phyloP scores from a whole-genome alignment of 2,888 invertebrate genomes.

The Oligia strigilis region DNA sequence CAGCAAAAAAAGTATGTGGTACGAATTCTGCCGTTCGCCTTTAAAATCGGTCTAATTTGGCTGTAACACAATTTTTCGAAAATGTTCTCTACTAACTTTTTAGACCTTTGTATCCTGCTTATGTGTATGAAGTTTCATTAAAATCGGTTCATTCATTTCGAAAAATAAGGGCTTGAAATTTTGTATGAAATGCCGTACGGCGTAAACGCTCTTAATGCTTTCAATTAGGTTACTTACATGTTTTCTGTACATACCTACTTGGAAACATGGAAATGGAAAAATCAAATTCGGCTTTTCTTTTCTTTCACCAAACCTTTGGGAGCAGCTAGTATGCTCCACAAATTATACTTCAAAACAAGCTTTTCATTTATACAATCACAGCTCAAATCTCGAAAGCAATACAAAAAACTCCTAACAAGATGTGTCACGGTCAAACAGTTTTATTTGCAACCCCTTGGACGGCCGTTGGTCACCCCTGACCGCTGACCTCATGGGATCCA shows the following conservation, averaged over 20 bases:
- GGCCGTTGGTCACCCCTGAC: conserved; percentile 88
- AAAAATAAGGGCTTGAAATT: too few relatives aligned
- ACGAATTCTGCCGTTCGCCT: too few relatives aligned
- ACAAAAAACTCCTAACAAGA: conserved; percentile 35
- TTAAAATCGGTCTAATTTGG: too few relatives aligned
- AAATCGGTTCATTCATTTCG: too few relatives aligned
- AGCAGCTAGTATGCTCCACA: not conserved
- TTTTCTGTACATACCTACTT: not conserved
- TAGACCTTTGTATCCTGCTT: too few relatives aligned
- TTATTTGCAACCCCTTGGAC: conserved; percentile 84
- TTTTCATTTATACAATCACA: not conserved
- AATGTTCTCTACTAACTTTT: too few relatives aligned
- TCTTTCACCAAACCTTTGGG: not conserved
- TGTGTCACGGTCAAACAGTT: conserved; percentile 73
- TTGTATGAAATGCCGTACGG: too few relatives aligned
- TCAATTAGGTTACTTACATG: not conserved
- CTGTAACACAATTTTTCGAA: too few relatives aligned
- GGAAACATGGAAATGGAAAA: not conserved
- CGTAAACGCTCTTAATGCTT: too few relatives aligned
- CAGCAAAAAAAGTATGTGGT: too few relatives aligned
- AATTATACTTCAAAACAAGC: not conserved
- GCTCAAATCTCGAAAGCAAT: not conserved
- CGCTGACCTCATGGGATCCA: conserved; percentile 85
- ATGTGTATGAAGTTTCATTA: too few relatives aligned
- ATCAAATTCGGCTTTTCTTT: not conserved